Conservation (phyloP, 2,797 vertebrate genomes). For the Tenualosa ilisha region DNA sequence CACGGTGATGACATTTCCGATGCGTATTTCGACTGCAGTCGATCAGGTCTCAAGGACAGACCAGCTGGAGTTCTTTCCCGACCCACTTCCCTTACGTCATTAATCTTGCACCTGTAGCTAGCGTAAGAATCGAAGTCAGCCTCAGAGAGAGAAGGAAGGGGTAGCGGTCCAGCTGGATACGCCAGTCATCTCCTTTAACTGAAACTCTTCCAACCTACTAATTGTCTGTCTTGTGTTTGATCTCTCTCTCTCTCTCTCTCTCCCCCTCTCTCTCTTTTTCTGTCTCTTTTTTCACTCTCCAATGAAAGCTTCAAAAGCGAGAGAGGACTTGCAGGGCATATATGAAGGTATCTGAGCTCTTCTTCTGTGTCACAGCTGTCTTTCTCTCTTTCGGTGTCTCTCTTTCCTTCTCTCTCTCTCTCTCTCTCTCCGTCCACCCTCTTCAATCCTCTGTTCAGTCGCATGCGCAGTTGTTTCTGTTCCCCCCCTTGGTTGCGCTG, state of each 20-base stretch:
- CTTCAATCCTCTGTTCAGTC: constrained; percentile 79
- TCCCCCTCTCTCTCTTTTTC: background rate
- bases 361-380: constrained; percentile 76
- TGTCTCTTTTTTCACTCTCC: constrained; percentile 33
- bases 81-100: background rate
- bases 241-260: constrained; percentile 34
- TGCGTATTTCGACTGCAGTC: background rate
- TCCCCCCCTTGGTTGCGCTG: constrained; percentile 23
- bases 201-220: constrained; percentile 65
- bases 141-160: background rate
- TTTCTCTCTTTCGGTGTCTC: constrained; percentile 76
- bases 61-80: background rate
- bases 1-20: constrained; percentile 1
- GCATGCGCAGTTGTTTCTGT: constrained; percentile 64
- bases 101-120: constrained; percentile 4
- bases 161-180: background rate
- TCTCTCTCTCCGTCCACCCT: constrained; percentile 40
- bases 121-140: constrained; percentile 8
- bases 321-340: constrained; percentile 99
- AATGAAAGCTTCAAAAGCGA: constrained; percentile 99
- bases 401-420: constrained; percentile 66
- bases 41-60: background rate
- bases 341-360: constrained; percentile 97
- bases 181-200: constrained; percentile 38
- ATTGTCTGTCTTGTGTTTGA: constrained; percentile 72